Base-by-base conservation (phyloP, 2,797 vertebrate genomes). In the Rhynchotus rufescens region DNA sequence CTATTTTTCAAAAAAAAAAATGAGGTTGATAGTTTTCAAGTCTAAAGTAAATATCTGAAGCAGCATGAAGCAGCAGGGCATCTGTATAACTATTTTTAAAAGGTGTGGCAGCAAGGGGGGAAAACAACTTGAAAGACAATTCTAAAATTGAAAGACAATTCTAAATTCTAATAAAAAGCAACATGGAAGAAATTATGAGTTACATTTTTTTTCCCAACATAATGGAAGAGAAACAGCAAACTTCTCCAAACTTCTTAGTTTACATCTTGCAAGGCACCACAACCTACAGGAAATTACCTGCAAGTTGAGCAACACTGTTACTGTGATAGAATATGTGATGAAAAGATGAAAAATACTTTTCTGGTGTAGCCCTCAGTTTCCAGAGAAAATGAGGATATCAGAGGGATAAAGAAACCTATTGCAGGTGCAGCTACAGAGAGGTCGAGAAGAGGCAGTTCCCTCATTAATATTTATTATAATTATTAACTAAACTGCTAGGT, bases 401-500 rank as follows among this genome's bases (percentile, higher is more conserved):
- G n/a, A 86, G 36, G 25, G 45, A 25, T 34, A 45, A 38, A 84
- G 61, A 83, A 72, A 86, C 40, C n/a, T 14, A 13, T 6, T 36
- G 51, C 57, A 71, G 45, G 38, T 47, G 22, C 16, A 36, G 61
- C n/a, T 34, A 89, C 6, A 10, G 42, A 93, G 67, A 88, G 51
- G 51, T 11, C 4, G 4, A 59, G 44, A 92, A 81, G n/a, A 74
- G 77, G 65, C 26, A 36, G 34, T 15, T 89, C 34, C 38, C 45
- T 96, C 91, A 76, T 94, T 85, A 93, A 69, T 84, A 96, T 84
- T 81, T 92, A 71, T 88, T 90, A 65, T 61, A 74, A 90, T 91
- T 94, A 90, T 94, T 94, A 97, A 90, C 77, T 82, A 87, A 97
- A 90, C 47, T 84, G 69, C 73, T 78, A 87, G 49, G 79, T 95